Percentiles rank a stretch among this genome's conserved stretches.
These are phyloP conservation scores for Molossus molossus DNA, from an alignment of 2,797 vertebrate species.

Conservation along the genomic window DNA sequence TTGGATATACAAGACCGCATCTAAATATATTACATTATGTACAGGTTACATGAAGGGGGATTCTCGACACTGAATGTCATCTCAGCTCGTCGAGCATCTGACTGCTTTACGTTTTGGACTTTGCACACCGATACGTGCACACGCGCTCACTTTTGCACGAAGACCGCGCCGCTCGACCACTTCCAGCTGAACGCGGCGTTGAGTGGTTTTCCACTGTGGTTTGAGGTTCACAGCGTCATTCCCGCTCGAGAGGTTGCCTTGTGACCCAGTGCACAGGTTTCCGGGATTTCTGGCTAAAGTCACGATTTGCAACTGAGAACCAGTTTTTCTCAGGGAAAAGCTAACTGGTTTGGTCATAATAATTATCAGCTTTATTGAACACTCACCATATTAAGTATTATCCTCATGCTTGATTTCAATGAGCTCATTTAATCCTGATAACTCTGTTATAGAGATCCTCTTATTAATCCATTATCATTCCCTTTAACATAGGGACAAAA, in stretches of 20 bases:
- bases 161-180: neutral
- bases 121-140: neutral
- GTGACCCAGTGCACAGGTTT: neutral
- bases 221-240: neutral
- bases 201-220: constrained; percentile 49
- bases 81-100: neutral
- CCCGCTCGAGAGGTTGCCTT: constrained; percentile 18
- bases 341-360: neutral
- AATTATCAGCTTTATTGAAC: constrained; percentile 7
- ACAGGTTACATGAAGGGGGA: neutral
- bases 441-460: neutral
- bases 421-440: constrained; percentile 50
- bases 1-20: neutral
- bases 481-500: constrained; percentile 4
- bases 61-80: constrained; percentile 5
- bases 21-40: neutral
- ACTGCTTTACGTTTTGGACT: constrained; percentile 5
- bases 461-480: constrained; percentile 13
- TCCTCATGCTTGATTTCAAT: constrained; percentile 18
- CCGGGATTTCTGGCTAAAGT: constrained; percentile 61
- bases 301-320: neutral
- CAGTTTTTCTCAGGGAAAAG: constrained; percentile 4
- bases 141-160: neutral
- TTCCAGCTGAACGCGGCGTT: constrained; percentile 41
- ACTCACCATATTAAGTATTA: neutral